phyloP scores from a whole-genome alignment of 1,140 invertebrate species.

The Atta cephalotes region DNA sequence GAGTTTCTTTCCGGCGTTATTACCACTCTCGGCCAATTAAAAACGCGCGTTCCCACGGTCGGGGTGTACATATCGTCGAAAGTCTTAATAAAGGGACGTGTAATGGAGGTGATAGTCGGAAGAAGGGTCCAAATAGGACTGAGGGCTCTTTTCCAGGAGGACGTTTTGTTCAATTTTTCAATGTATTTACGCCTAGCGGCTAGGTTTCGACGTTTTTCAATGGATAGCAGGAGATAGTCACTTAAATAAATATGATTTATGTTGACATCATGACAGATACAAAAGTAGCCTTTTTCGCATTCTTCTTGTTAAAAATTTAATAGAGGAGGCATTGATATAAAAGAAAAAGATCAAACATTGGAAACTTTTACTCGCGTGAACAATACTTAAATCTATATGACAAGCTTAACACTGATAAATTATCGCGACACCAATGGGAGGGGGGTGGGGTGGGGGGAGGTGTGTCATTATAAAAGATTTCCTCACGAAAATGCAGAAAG shows the following conservation, averaged over 20 bases:
- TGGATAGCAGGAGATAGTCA: not conserved
- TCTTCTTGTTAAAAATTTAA: not conserved
- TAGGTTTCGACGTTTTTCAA: not conserved
- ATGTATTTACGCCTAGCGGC: not conserved
- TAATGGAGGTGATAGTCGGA: constrained; percentile 31
- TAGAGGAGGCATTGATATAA: not conserved
- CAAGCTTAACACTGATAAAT: not conserved
- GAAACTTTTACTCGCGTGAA: not conserved
- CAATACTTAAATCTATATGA: not conserved
- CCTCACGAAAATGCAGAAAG: not conserved
- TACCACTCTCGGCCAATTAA: constrained; percentile 58
- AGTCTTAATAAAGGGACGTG: constrained; percentile 48
- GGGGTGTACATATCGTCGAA: constrained; percentile 40
- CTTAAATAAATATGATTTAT: constrained; percentile 8
- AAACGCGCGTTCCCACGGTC: constrained; percentile 52
- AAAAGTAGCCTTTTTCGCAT: not conserved
- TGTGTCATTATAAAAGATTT: not conserved
- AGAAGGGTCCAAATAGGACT: constrained; percentile 10
- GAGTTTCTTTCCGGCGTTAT: constrained; percentile 62
- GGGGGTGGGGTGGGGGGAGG: not conserved
- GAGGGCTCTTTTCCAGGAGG: not conserved
- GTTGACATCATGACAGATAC: not conserved
- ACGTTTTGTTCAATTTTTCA: not conserved
- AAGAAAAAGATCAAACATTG: not conserved
- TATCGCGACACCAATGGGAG: not conserved